A percentile compares a stretch with the other conserved stretches of the same genome.
phyloP scores from a whole-genome alignment of 2,113 vertebrate genomes.

The Mesoclemmys tuberculata region DNA sequence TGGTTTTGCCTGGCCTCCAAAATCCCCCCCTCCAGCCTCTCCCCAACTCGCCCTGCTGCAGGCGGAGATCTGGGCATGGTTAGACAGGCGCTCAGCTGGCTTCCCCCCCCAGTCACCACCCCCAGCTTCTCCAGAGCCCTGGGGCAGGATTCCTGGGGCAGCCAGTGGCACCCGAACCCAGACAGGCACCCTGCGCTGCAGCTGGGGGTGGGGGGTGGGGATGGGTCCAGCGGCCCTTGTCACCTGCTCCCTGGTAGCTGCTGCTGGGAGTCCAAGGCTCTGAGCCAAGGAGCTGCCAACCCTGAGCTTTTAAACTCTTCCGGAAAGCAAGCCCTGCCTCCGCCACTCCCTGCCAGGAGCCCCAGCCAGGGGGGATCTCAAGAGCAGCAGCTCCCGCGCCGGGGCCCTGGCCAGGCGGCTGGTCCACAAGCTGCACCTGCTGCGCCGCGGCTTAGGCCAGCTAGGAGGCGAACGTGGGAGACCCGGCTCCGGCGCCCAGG shows the following conservation, averaged over 20 bases:
- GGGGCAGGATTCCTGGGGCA: background rate
- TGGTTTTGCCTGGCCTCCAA: background rate
- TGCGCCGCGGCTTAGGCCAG: too few species aligned
- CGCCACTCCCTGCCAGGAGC: accelerated
- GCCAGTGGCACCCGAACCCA: background rate
- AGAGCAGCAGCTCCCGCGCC: background rate
- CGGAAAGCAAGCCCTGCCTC: background rate
- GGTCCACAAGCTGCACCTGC: too few species aligned
- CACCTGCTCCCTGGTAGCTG: background rate
- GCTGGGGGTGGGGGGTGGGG: too few species aligned
- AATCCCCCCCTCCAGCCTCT: background rate
- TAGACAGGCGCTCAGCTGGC: too few species aligned
- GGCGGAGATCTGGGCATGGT: background rate
- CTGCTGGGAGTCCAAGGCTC: too few species aligned
- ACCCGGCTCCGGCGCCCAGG: too few species aligned
- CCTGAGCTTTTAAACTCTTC: background rate
- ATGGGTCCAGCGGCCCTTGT: background rate
- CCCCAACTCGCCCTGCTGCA: background rate
- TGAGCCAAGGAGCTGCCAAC: background rate
- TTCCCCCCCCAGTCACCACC: too few species aligned
- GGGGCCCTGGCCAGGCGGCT: too few species aligned
- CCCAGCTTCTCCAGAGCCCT: background rate
- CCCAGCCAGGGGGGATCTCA: too few species aligned
- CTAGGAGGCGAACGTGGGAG: too few species aligned
- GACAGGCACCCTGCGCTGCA: background rate